Evolutionary conservation across 2,888 invertebrate genomes (phyloP).

Genomic region (Leucoptera coffeella): DNA sequence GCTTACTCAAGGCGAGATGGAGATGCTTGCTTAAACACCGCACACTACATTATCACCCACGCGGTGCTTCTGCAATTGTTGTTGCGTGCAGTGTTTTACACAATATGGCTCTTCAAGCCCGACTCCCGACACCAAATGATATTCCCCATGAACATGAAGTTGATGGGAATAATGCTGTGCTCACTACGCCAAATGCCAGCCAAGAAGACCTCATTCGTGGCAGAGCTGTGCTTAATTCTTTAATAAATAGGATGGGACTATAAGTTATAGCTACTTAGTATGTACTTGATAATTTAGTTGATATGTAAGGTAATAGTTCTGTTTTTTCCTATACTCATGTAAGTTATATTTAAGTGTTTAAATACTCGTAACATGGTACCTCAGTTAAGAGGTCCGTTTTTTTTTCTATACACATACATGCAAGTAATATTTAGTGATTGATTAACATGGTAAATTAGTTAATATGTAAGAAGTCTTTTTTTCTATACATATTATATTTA

Average conservation of each 20-base stretch:
- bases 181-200: not conserved
- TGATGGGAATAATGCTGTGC: not conserved
- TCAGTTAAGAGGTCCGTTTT: too few species aligned
- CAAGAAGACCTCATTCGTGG: not conserved
- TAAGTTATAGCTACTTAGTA: too few species aligned
- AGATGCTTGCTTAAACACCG: conserved; percentile 9
- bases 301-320: too few species aligned
- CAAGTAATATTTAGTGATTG: too few species aligned
- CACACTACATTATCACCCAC: too few species aligned
- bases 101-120: not conserved
- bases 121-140: not conserved
- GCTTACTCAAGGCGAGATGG: conserved; percentile 9
- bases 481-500: too few species aligned
- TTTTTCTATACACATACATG: too few species aligned
- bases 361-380: not conserved
- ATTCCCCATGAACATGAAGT: not conserved
- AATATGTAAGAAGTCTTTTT: too few species aligned
- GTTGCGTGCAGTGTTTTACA: not conserved
- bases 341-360: not conserved
- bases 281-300: too few species aligned
- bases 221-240: not conserved
- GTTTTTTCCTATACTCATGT: not conserved
- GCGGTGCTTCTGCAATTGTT: not conserved
- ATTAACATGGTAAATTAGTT: too few species aligned
- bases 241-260: conserved; percentile 1